Base-by-base conservation (phyloP, 2,888 invertebrate genomes). In the Diarsia dahlii region DNA sequence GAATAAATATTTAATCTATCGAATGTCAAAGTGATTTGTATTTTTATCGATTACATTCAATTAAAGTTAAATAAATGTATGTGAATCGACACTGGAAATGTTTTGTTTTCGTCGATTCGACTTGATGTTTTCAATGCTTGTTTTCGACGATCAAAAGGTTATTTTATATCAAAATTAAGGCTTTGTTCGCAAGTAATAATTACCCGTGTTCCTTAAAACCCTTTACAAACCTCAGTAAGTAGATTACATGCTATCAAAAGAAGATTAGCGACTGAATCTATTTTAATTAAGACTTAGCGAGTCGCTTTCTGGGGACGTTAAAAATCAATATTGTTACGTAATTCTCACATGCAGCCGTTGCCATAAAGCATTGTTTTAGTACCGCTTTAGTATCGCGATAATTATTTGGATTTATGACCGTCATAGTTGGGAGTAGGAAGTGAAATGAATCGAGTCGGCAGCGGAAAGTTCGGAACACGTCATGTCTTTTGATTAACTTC, bases 301-400 rank as follows among this genome's bases (percentile, higher is more conserved):
- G 58, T 56, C 50, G 60, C n/a, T 74, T 66, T 70, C 34, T 71
- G 20, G 48, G 62, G 45, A 73, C 70, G 74, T 67, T 54, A 28
- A 70, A 74, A 81, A 81, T 85, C 84, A 69, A 84, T 84, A 76
- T 62, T 65, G 56, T 87, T 70, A 63, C 74, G 74, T 72, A 71
- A 77, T 20, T 70, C 72, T 71, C 71, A 64, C 76, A 78, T 82
- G 62, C 76, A 76, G 71, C 5, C 79, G 70, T 65, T 66, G 12
- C 50, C 67, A 54, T 81, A 78, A 74, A 74, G 39, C 76, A 74
- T 79, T 76, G 71, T 78, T 86, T 87, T 82, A 87, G 50, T 54
- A 71, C 52, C 10, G 34, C 48, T 83, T 87, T 72, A 78, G 60
- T 74, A 75, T 74, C 69, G 68, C 68, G 74, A 78, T 85, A 87